Base-by-base conservation (phyloP, 1,140 invertebrate genomes). In the Paramacrobiotus metropolitanus region DNA sequence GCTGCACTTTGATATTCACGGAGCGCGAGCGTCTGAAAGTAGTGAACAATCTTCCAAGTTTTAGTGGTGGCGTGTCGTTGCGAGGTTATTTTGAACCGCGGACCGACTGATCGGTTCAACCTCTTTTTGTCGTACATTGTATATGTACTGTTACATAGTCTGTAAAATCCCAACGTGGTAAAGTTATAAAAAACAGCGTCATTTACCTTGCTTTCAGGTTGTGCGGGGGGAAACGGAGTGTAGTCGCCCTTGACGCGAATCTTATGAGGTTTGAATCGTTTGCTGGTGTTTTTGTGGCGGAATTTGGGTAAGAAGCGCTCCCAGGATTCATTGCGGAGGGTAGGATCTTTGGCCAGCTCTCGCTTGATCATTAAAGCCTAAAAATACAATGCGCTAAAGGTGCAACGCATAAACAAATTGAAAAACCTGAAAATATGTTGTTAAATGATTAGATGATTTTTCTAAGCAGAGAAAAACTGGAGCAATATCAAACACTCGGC, bases 261-360 rank as follows among this genome's bases (percentile, higher is more conserved):
- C 65, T 85, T 88, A 66, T 84, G 85, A 55, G 88, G 85, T 70
- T 93, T 78, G 74, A 84, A 88, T 29, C 83, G 73, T 75, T 86
- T 90, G 68, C 77, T 82, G 1, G 89, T 79, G 77, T 86, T 95
- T 72, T 94, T 95, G 66, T 81, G 84, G 66, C 85, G 88, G 70
- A 95, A 97, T 67, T 91, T 92, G 1, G 95, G 95, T 62, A 99
- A 72, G 74, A 97, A 99, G 63, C 91, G 77, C 34, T 93, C 87
- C 95, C 95, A 99, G 70, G 85, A 90, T 75, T 97, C 89, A 76
- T 92, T 83, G 72, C 83, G 87, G 28, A 97, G 70, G 67, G 83
- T 82, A 0, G 86, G 83, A 67, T 79, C 68, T 66, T 88, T 95
- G 62, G 84, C 82, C 28, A 99, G 73, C 76, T 98, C 92, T 68